Evolutionary conservation across 2,113 vertebrate genomes (phyloP).

Genomic region (Solea senegalensis): DNA sequence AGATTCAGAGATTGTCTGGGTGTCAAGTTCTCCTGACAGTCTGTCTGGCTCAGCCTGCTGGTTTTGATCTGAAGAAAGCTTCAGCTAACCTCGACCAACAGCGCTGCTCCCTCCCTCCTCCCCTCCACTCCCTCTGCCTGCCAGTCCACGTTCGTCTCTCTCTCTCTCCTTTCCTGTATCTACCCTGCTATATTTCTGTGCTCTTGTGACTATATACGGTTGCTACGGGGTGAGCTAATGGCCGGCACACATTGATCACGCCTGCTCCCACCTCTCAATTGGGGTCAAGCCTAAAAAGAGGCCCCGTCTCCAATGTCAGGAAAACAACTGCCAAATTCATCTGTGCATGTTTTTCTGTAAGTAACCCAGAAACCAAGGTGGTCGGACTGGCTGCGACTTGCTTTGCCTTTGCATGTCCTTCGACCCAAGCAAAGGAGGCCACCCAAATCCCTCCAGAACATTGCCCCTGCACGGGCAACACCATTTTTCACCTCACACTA

Average conservation of each 20-base stretch:
- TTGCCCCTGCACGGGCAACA: background rate
- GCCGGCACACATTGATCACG: conserved; percentile 70
- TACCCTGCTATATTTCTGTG: conserved; percentile 33
- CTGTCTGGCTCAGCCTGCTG: conserved; percentile 59
- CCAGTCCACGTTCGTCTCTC: background rate
- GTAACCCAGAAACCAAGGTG: background rate
- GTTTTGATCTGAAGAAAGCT: conserved; percentile 53
- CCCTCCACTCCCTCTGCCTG: background rate
- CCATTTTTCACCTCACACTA: conserved; percentile 45
- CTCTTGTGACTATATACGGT: conserved; percentile 24
- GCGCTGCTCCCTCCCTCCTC: conserved; percentile 10
- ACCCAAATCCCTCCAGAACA: conserved; percentile 32
- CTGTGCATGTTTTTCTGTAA: conserved; percentile 38
- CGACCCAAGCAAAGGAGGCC: conserved; percentile 39
- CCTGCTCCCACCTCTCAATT: conserved; percentile 80
- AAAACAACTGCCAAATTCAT: conserved; percentile 61
- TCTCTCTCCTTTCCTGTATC: background rate
- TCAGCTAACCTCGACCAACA: conserved; percentile 27
- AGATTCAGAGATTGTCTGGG: conserved; percentile 45
- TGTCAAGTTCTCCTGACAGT: conserved; percentile 72
- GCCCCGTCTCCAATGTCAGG: conserved; percentile 49
- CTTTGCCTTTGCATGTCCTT: conserved; percentile 59
- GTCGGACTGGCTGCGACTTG: conserved; percentile 20
- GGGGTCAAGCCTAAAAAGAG: conserved; percentile 79
- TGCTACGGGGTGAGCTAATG: conserved; percentile 67